Evolutionary conservation across 2,888 invertebrate species (phyloP).

Genomic region (Lapara coniferarum): DNA sequence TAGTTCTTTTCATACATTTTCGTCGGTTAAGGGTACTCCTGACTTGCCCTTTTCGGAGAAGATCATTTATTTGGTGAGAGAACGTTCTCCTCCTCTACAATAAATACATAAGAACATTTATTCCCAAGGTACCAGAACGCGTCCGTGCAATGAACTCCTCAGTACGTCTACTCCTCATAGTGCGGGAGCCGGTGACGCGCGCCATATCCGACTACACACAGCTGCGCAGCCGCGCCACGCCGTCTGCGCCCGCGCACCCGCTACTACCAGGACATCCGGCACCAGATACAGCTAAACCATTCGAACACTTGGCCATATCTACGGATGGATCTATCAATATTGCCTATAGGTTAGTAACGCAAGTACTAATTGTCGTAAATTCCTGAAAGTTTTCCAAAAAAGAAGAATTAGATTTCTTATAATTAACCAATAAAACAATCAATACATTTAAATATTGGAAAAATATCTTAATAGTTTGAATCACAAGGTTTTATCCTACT

Average conservation of each 20-base stretch:
- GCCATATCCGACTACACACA: constrained; percentile 99
- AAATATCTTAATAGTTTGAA: neutral
- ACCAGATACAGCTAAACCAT: constrained; percentile 83
- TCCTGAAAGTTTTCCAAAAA: too few relatives aligned
- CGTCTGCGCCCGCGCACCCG: constrained; percentile 85
- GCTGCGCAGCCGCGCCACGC: constrained; percentile 91
- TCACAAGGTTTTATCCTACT: too few relatives aligned
- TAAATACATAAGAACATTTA: neutral
- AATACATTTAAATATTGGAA: too few relatives aligned
- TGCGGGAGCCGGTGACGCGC: constrained; percentile 97
- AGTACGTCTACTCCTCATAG: constrained; percentile 95
- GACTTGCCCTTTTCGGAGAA: too few relatives aligned
- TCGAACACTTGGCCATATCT: constrained; percentile 91
- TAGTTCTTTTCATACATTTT: too few relatives aligned
- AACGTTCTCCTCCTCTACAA: too few relatives aligned
- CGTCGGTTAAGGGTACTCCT: too few relatives aligned
- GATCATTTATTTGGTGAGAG: too few relatives aligned
- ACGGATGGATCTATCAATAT: constrained; percentile 93
- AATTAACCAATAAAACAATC: too few relatives aligned
- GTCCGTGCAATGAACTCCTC: constrained; percentile 97
- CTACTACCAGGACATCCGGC: constrained; percentile 63
- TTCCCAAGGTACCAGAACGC: constrained; percentile 92
- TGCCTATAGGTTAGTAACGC: constrained; percentile 85
- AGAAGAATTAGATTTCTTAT: too few relatives aligned
- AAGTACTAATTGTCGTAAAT: neutral